phyloP scores from a whole-genome alignment of 1,140 invertebrate genomes.

The Leptinotarsa texana region DNA sequence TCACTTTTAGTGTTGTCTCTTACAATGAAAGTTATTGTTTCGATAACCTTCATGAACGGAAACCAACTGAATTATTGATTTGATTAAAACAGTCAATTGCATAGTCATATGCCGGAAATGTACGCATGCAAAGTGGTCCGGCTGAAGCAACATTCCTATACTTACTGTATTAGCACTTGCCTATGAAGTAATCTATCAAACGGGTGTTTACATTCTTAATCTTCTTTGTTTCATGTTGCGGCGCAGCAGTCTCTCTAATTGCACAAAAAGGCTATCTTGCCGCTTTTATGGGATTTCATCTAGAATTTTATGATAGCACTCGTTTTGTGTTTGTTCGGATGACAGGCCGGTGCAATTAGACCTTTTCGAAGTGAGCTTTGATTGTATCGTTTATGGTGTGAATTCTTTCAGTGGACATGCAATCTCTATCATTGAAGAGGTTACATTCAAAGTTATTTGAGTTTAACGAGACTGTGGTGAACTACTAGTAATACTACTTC shows the following conservation, averaged over 20 bases:
- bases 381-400: constrained; percentile 5
- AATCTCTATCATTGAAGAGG: background rate
- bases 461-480: background rate
- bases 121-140: background rate
- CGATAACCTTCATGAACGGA: too few species aligned
- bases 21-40: too few species aligned
- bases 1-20: too few species aligned
- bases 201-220: background rate
- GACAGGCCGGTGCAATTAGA: background rate
- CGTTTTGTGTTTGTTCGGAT: background rate
- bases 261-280: background rate
- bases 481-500: background rate
- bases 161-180: background rate
- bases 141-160: background rate
- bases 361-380: constrained; percentile 2
- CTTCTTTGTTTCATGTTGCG: constrained; percentile 5
- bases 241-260: constrained; percentile 1
- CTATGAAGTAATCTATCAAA: background rate
- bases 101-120: background rate
- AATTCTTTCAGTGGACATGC: background rate
- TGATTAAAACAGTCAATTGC: background rate
- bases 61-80: background rate
- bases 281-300: constrained; percentile 8
- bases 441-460: background rate
- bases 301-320: background rate